Base-by-base conservation (phyloP, 2,113 vertebrate species). In the Microtus montanus region DNA sequence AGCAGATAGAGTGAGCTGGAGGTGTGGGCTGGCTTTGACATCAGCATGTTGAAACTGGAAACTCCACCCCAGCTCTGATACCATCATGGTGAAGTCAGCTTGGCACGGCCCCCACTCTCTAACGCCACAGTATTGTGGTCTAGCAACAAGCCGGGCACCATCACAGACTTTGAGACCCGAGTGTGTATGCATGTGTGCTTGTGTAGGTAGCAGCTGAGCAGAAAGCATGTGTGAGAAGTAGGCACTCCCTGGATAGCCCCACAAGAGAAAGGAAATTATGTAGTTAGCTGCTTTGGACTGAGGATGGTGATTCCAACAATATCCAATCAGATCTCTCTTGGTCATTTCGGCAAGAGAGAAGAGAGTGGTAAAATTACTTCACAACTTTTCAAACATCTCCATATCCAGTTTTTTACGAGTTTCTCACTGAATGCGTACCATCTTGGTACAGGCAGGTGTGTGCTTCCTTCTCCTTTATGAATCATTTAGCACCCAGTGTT, bases 21-120 rank as follows among this genome's bases (percentile, higher is more conserved):
- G 41, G 82, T 78, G 28, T 5, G 41, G 91, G 70, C 73, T 92
- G 47, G 41, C n/a, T 90, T 96, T 93, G 80, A 84, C 86, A 92
- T 78, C 28, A 61, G 73, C 92, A 4, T 93, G 95, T 92, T 66
- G 66, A 96, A 84, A 96, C 97, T 47, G 74, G 95, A 13, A 95
- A 35, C 26, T n/a, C 66, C 83, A 41, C 13, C n/a, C 47, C 80
- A 63, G 68, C 70, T 90, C 63, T 94, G 95, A 92, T 71, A 47
- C 15, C 54, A 94, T 93, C 74, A 24, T 0, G 6, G 74, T 96
- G 83, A 97, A 96, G 88, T 95, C 92, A 96, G 63, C 63, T 49
- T 91, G 92, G 90, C 86, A 58, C 1, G 7, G 85, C 6, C 33
- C 68, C 85, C 0, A 1, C 88, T 78, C 44, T 24, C 66, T 26